Base-by-base conservation (phyloP, 2,797 vertebrate species). In the Peromyscus nudipes region DNA sequence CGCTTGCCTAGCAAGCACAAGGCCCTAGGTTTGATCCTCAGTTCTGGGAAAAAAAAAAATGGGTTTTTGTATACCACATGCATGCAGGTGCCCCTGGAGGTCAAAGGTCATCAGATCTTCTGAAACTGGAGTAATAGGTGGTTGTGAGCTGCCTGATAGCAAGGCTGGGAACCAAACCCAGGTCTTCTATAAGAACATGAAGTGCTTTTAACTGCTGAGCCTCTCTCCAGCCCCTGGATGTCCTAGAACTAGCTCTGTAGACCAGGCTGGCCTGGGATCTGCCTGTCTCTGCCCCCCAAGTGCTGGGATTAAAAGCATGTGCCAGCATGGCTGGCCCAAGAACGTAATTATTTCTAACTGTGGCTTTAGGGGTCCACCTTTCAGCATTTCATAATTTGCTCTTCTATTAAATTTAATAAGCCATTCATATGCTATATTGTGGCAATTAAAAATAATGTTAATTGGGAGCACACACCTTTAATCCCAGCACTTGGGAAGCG, bases 301-400 rank as follows among this genome's bases (percentile, higher is more conserved):
- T 49, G 40, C 82, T 85, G 82, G 23, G 82, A 49, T 49, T 34
- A 49, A 67, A 85, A 49, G 6, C 82, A 34, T 49, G 6, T 34
- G 82, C 40, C 62, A 67, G 17, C 60, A 23, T 49, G 43, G 60
- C 27, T 49, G 31, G 60, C 27, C 16, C 29, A 85, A 49, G 40
- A 90, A 89, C 77, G 67, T 83, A 64, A 77, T 92, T 94, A 37
- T 92, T 96, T 95, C 67, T 94, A 88, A 75, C 75, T 86, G 5
- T 92, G 65, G 21, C 19, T 92, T 86, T 89, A 43, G 80, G n/a
- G 52, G 37, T 79, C 95, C 25, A 17, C 23, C 81, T 89, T 96
- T 92, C 23, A 94, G 92, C 65, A 52, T 92, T 97, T 91, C 31
- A 65, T 71, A 76, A 80, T 88, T 79, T 92, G 67, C 64, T 67